phyloP scores from a whole-genome alignment of 2,797 vertebrate species.

The Apogon talboti region DNA sequence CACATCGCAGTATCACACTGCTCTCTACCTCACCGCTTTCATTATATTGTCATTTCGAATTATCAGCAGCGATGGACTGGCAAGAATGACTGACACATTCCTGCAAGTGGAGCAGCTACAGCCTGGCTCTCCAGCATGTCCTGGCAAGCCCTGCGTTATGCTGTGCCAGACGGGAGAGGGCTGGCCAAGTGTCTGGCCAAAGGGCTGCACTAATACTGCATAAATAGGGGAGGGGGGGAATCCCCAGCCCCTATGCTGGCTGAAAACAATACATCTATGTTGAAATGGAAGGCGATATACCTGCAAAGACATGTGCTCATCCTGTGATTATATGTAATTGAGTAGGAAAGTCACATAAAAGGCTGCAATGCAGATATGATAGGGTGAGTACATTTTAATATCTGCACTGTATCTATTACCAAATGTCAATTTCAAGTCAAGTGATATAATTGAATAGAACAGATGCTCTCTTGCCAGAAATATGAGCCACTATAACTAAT shows the following conservation, averaged over 20 bases:
- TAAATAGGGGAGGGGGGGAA: slow-evolving; percentile 65
- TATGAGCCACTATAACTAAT: slow-evolving; percentile 69
- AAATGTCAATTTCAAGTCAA: slow-evolving; percentile 76
- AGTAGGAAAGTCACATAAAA: slow-evolving; percentile 60
- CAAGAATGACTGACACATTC: slow-evolving; percentile 82
- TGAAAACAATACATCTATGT: slow-evolving; percentile 74
- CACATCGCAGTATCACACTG: slow-evolving; percentile 67
- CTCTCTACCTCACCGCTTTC: slow-evolving; percentile 74
- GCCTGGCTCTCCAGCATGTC: slow-evolving; percentile 77
- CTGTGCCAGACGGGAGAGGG: slow-evolving; percentile 78
- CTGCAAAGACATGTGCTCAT: slow-evolving; percentile 65
- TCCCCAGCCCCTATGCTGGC: slow-evolving; percentile 61
- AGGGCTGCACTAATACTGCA: slow-evolving; percentile 77
- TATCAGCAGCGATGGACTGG: slow-evolving; percentile 78
- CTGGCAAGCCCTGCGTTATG: slow-evolving; percentile 73
- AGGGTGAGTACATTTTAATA: slow-evolving; percentile 70
- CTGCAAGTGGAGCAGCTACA: slow-evolving; percentile 69
- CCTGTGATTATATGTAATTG: slow-evolving; percentile 66
- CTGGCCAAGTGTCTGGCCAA: slow-evolving; percentile 82
- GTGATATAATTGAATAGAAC: slow-evolving; percentile 77
- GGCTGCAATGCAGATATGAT: slow-evolving; percentile 54
- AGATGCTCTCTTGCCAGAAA: slow-evolving; percentile 67
- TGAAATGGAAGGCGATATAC: slow-evolving; percentile 68
- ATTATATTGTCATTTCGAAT: slow-evolving; percentile 84
- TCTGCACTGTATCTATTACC: slow-evolving; percentile 70